Conservation (phyloP, 2,888 invertebrate species). For the Agriotes lineatus region DNA sequence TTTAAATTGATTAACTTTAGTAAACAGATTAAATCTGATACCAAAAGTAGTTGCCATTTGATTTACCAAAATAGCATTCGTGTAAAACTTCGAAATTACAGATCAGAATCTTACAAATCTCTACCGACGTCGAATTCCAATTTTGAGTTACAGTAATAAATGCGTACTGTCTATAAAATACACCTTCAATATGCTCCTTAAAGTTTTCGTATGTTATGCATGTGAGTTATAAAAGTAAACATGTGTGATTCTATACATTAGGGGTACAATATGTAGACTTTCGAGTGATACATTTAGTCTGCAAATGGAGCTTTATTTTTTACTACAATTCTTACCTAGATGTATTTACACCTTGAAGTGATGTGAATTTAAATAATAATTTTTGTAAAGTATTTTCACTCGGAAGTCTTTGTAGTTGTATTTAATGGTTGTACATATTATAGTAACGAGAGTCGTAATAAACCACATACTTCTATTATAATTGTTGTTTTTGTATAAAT, state of each 20-base stretch:
- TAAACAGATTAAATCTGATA: too few species aligned
- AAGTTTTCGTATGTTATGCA: conserved; percentile 57
- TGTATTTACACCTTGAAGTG: neutral
- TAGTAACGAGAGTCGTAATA: conserved; percentile 40
- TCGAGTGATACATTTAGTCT: conserved; percentile 27
- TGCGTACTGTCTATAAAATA: neutral
- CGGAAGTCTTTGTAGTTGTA: conserved; percentile 39
- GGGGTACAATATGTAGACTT: conserved; percentile 36
- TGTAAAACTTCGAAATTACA: too few species aligned
- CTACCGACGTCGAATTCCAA: too few species aligned
- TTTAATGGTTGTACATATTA: conserved; percentile 40
- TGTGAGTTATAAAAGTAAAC: conserved; percentile 62
- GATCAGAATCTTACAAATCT: too few species aligned
- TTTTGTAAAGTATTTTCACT: conserved; percentile 23
- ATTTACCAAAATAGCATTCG: too few species aligned
- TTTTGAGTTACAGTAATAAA: too few species aligned
- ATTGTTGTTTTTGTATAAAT: too few species aligned
- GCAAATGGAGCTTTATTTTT: neutral
- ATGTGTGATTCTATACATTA: conserved; percentile 62
- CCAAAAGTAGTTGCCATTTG: too few species aligned
- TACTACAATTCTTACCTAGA: conserved; percentile 3
- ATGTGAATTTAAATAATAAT: neutral
- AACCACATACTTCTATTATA: conserved; percentile 41
- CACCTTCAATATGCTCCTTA: neutral
- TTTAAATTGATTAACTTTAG: too few species aligned